Conservation (phyloP, 2,888 invertebrate genomes). For the Lasioglossum vierecki region DNA sequence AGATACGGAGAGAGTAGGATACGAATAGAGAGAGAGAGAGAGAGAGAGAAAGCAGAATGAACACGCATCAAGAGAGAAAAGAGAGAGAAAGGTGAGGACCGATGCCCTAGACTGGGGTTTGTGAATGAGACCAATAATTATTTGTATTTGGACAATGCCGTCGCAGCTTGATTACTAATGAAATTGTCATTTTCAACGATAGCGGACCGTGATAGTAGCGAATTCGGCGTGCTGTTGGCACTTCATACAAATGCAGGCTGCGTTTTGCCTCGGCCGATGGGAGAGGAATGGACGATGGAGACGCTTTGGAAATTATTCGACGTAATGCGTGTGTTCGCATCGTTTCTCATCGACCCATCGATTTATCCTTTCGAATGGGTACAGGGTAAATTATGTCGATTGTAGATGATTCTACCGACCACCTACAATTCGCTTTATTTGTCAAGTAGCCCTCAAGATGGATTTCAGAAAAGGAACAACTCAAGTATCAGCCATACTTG, state of each 20-base stretch:
- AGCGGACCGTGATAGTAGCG: constrained; percentile 51
- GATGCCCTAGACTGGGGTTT: not conserved
- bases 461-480: not conserved
- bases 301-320: constrained; percentile 30
- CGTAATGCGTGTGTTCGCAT: constrained; percentile 53
- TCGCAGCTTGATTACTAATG: constrained; percentile 78
- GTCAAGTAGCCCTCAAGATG: not conserved
- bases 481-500: no score
- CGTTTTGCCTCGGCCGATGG: constrained; percentile 50
- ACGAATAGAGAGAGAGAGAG: not conserved
- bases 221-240: constrained; percentile 36
- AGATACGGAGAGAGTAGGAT: not conserved
- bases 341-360: constrained; percentile 47
- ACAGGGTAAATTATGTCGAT: not conserved
- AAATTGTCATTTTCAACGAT: constrained; percentile 76
- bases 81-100: not conserved
- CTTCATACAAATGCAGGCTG: constrained; percentile 59
- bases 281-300: not conserved
- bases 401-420: not conserved
- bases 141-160: constrained; percentile 76
- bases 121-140: constrained; percentile 69
- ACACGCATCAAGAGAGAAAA: constrained; percentile 14
- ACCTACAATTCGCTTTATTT: not conserved
- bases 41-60: not conserved
- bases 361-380: constrained; percentile 30